Conservation (phyloP, 1,140 invertebrate species). For the Aleiodes sp. region DNA sequence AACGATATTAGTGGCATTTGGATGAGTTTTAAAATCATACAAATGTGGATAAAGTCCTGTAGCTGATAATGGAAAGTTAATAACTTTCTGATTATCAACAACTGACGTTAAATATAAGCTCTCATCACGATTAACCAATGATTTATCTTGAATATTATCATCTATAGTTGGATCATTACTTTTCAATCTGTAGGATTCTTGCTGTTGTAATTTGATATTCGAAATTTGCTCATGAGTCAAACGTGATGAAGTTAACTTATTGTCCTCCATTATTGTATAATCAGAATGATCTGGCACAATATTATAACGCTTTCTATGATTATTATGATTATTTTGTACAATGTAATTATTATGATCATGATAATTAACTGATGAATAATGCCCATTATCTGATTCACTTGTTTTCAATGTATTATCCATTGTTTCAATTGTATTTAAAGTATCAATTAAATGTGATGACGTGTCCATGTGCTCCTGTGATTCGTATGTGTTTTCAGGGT, state of each 20-base stretch:
- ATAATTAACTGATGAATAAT: constrained; percentile 29
- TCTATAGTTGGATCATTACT: constrained; percentile 22
- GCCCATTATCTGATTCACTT: too few species aligned
- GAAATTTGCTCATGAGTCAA: neutral
- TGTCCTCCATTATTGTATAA: constrained; percentile 27
- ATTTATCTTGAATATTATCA: constrained; percentile 34
- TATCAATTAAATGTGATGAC: constrained; percentile 61
- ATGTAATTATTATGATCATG: constrained; percentile 51
- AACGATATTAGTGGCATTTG: constrained; percentile 57
- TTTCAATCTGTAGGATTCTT: constrained; percentile 14
- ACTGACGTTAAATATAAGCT: constrained; percentile 44
- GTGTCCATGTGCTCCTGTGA: constrained; percentile 61
- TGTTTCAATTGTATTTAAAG: constrained; percentile 58
- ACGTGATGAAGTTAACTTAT: neutral
- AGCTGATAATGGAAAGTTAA: constrained; percentile 50
- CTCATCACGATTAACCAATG: constrained; percentile 36
- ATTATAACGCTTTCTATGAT: too few species aligned
- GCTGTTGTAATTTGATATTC: neutral
- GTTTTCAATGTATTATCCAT: constrained; percentile 42
- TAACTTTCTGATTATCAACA: constrained; percentile 50
- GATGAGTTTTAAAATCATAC: constrained; percentile 55
- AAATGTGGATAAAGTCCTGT: constrained; percentile 59
- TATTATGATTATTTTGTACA: constrained; percentile 43
- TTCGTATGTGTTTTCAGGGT: constrained; percentile 62
- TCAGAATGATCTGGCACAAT: constrained; percentile 51